Evolutionary conservation across 53 echinoderm and acorn worm genomes (phyloP), one percentile per base, ranked within the genome.

Genomic region (Luidia sarsii): DNA sequence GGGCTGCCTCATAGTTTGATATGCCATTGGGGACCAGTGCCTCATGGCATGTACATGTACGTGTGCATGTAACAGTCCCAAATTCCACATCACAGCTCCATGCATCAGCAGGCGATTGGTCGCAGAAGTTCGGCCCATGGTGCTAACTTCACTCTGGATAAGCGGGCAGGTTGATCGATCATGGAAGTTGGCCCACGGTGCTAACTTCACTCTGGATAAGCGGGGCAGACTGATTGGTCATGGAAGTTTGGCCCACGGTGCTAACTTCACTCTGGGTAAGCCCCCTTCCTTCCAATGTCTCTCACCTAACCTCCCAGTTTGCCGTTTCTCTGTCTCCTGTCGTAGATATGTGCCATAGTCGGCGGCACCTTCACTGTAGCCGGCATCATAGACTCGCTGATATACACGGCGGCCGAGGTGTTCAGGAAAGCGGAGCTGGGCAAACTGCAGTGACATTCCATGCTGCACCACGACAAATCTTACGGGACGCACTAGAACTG

Each of bases 351-450:
- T 72, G 99, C 99, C 72, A 97, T 99, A 16, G 99, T 99, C 1
- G 99, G 99, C 21, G 99, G 99, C n/a, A 99, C 99, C 3, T 94
- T 99, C 81, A 99, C 99, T n/a, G 99, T 99, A n/a, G 99, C 94
- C 2, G 94, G 94, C 11, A 94, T 94, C 41, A 90, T 99, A 46
- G 99, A 99, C 83, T 67, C 99, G 8, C 82, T 99, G 39, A 97
- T 97, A 55, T 99, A 89, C 62, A 91, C 99, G 0, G 99, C 99
- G 32, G 91, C 91, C 25, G 99, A 94, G 70, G 89, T 99, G 34
- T 99, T 99, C 85, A 87, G 37, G 65, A 99, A 99, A 82, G 99
- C 99, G 68, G 99, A 99, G 67, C 71, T 99, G 14, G 99, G 99
- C 18, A 99, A 99, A 57, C 91, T 99, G 0, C 83, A 83, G 33